Evolutionary conservation across 2,113 vertebrate genomes (phyloP).

Genomic region (Erpornis zantholeuca): DNA sequence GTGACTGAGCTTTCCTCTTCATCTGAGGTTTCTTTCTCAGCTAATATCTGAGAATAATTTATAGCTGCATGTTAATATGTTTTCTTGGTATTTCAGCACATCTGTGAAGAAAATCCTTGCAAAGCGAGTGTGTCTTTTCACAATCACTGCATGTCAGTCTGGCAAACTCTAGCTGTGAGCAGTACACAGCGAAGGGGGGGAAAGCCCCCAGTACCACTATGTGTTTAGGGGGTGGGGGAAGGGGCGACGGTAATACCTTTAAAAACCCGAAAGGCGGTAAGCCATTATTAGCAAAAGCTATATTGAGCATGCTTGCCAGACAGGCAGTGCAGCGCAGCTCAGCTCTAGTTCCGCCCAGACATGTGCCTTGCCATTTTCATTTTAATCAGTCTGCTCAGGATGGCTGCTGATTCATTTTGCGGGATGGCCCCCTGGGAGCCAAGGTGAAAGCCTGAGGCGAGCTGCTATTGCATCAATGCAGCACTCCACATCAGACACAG

Average conservation of each 20-base stretch:
- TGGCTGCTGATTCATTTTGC: conserved; percentile 87
- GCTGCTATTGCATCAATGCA: conserved; percentile 71
- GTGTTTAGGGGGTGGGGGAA: conserved; percentile 28
- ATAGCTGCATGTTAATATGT: background rate
- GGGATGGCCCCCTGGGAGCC: conserved; percentile 80
- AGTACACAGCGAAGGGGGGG: conserved; percentile 1
- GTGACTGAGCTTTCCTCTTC: background rate
- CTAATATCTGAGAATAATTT: conserved; percentile 46
- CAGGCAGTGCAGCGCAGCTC: conserved; percentile 79
- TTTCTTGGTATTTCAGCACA: conserved; percentile 16
- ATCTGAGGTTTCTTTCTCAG: background rate
- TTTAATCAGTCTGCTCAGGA: conserved; percentile 85
- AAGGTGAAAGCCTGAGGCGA: conserved; percentile 78
- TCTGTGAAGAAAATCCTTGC: conserved; percentile 24
- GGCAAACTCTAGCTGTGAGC: conserved; percentile 46
- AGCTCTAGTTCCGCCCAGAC: conserved; percentile 81
- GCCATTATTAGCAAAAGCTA: conserved; percentile 90
- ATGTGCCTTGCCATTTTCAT: conserved; percentile 85
- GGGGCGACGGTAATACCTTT: conserved; percentile 69
- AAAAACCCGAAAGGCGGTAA: conserved; percentile 69
- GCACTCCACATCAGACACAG: conserved; percentile 64
- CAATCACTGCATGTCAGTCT: conserved; percentile 15
- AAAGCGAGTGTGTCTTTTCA: conserved; percentile 34
- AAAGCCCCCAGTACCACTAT: background rate
- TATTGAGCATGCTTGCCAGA: conserved; percentile 89